Percentiles rank a stretch among this genome's conserved stretches.
phyloP scores from a whole-genome alignment of 2,888 invertebrate genomes.

The Heteromurus nitidus region DNA sequence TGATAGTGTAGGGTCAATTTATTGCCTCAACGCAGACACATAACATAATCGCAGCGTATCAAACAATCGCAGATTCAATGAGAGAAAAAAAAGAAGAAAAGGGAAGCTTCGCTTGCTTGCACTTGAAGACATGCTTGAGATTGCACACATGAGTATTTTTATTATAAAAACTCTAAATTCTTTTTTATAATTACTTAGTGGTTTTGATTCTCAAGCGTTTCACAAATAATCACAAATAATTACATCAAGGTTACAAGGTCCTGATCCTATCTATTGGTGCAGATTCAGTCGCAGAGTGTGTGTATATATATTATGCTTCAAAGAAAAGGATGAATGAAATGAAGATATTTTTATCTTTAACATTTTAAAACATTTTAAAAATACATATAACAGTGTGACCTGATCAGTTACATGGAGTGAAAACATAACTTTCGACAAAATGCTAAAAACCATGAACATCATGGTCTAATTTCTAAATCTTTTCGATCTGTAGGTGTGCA shows the following conservation, averaged over 20 bases:
- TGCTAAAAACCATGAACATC: background rate
- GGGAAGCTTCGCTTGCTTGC: constrained; percentile 44
- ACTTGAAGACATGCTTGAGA: constrained; percentile 14
- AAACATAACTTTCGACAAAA: constrained; percentile 57
- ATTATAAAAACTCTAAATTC: constrained; percentile 19
- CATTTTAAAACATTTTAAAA: too few relatives aligned
- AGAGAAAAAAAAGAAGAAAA: constrained; percentile 34
- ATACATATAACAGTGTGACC: too few relatives aligned
- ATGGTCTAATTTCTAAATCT: constrained; percentile 27
- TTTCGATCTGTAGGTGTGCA: constrained; percentile 83
- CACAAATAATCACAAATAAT: constrained; percentile 51
- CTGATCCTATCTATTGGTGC: constrained; percentile 55
- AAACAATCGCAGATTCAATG: background rate
- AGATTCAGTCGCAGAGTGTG: background rate
- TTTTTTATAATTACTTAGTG: constrained; percentile 45
- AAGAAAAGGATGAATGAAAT: too few relatives aligned
- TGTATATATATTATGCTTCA: background rate
- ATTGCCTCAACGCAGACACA: background rate
- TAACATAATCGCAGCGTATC: background rate
- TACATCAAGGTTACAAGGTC: constrained; percentile 62
- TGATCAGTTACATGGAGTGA: constrained; percentile 30
- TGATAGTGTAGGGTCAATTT: constrained; percentile 2
- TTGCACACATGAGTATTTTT: background rate
- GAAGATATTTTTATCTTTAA: background rate
- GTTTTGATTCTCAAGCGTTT: constrained; percentile 21